Base-by-base conservation (phyloP, 92 coral and sea anemone genomes). In the Micromussa lordhowensis region DNA sequence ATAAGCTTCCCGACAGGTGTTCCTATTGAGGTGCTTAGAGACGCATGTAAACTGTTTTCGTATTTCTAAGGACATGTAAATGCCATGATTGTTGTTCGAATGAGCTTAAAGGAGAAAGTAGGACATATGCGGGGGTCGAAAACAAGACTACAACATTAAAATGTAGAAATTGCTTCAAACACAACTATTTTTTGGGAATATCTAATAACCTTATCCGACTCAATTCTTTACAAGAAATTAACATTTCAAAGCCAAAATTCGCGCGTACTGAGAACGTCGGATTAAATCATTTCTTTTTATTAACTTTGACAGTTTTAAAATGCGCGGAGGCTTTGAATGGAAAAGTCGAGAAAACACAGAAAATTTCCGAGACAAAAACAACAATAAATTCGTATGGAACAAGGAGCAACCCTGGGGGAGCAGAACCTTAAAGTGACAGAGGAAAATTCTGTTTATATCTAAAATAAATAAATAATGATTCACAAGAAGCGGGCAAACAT, bases 1-100 rank as follows among this genome's bases (percentile, higher is more conserved):
- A 51, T 40, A 15, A 17, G 3, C 5, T 17, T 29, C 2, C 4
- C 6, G 77, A 17, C 89, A 86, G 89, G 83, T 86, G 89, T 34
- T 40, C 11, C 34, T 4, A 28, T 86, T 54, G 15, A 71, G 89
- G 28, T 48, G 77, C 89, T 86, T 64, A 64, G 89, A 77, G 77
- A 86, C 83, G 83, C n/a, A 7, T 5, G 64, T 36, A 77, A 61
- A 77, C 76, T 77, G 66, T 36, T 73, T 59, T 85, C 5, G 10
- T 15, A 29, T 44, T 32, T 72, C 75, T 35, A 63, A 63, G 70
- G 19, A 71, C 11, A 75, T 76, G 70, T 48, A 84, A 73, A 72
- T 72, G 30, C 5, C 12, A 68, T n/a, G 40, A 68, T 44, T 78
- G 82, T 78, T 78, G 29, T 53, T 51, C 18, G 38, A 51, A 53